These are phyloP conservation scores for Crossaster papposus DNA, from an alignment of 53 echinoderm and acorn worm species.

Conservation along the genomic window DNA sequence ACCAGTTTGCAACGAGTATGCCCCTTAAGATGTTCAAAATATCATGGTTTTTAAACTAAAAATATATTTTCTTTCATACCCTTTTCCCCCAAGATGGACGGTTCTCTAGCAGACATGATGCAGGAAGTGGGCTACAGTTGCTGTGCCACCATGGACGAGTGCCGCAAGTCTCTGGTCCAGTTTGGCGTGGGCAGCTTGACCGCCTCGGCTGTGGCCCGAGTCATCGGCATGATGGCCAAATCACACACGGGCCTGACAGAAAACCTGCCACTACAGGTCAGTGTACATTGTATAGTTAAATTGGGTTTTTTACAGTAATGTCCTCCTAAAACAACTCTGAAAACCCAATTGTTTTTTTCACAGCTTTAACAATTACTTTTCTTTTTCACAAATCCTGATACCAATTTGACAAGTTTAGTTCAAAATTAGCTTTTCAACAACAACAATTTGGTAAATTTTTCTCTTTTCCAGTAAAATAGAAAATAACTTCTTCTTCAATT, in stretches of 20 bases:
- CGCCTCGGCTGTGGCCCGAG: constrained; percentile 82
- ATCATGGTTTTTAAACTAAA: background rate
- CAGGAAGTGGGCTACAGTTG: constrained; percentile 94
- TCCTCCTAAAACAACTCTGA: background rate
- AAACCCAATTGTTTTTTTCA: background rate
- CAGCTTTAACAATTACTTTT: too few species aligned
- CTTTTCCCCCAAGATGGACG: constrained; percentile 75
- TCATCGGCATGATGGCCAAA: constrained; percentile 96
- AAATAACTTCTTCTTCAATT: too few species aligned
- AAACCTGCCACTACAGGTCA: constrained; percentile 87
- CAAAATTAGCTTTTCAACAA: background rate
- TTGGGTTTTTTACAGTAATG: background rate
- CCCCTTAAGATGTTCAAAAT: background rate
- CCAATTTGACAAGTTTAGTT: too few species aligned
- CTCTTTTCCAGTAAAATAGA: background rate
- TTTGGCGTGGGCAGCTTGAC: constrained; percentile 73
- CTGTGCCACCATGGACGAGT: constrained; percentile 89
- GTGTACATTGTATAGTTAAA: background rate
- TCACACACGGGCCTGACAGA: constrained; percentile 90
- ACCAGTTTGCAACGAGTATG: too few species aligned
- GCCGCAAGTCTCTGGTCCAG: constrained; percentile 85
- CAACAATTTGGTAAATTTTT: background rate
- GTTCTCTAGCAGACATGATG: constrained; percentile 88
- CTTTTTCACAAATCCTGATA: too few species aligned
- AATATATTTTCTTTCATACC: background rate